Conservation (phyloP, 2,797 vertebrate species). For the Brachyalestes nurse region DNA sequence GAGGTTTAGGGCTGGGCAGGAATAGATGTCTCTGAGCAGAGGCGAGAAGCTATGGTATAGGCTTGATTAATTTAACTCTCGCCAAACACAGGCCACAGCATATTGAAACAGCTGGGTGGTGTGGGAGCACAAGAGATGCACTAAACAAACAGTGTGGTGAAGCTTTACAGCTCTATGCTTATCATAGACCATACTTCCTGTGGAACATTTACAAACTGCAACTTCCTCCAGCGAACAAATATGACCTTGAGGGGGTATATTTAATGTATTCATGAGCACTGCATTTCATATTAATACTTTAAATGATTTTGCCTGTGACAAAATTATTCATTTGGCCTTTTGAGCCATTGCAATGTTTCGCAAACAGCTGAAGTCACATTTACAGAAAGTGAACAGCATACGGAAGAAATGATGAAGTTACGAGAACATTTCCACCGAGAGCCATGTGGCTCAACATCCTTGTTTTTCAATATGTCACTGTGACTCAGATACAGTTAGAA, state of each 20-base stretch:
- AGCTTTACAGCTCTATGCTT: conserved; percentile 39
- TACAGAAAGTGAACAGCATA: background rate
- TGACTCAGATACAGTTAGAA: background rate
- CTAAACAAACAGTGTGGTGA: conserved; percentile 49
- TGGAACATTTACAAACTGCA: conserved; percentile 13
- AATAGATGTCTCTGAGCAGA: background rate
- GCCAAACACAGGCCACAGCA: background rate
- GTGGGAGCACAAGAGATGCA: conserved; percentile 27
- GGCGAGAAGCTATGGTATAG: background rate
- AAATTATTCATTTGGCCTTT: background rate
- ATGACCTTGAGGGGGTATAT: background rate
- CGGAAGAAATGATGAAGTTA: conserved; percentile 4
- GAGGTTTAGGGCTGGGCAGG: background rate
- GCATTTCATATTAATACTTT: background rate
- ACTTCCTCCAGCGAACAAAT: background rate
- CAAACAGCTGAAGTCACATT: background rate
- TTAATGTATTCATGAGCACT: background rate
- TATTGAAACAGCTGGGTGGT: conserved; percentile 52
- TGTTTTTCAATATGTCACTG: background rate
- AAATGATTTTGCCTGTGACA: background rate
- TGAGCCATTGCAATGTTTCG: background rate
- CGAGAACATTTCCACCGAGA: background rate
- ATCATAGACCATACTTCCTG: conserved; percentile 40
- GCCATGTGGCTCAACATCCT: background rate
- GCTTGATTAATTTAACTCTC: background rate